These are phyloP conservation scores for Progne subis DNA, from an alignment of 2,113 vertebrate species.

Conservation along the genomic window DNA sequence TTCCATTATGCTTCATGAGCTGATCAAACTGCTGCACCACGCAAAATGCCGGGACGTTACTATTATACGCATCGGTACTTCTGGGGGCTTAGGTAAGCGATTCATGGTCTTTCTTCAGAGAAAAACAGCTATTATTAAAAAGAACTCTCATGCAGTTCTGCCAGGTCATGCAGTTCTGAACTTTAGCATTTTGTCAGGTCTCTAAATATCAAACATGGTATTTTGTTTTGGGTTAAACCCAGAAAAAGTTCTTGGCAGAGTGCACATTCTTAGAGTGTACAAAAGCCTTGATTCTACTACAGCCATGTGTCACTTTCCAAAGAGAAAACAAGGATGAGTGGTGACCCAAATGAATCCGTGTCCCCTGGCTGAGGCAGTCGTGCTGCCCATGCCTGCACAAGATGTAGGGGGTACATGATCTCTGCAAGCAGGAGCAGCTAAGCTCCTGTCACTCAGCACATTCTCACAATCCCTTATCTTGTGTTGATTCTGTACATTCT, in stretches of 20 bases:
- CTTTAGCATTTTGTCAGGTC: background rate
- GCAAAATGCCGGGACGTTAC: constrained; percentile 82
- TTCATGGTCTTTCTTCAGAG: background rate
- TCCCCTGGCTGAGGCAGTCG: background rate
- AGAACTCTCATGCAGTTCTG: background rate
- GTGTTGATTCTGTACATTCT: background rate
- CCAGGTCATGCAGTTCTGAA: background rate
- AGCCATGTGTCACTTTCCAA: background rate
- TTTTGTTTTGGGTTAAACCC: background rate
- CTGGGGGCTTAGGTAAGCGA: constrained; percentile 83
- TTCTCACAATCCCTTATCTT: background rate
- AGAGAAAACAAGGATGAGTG: background rate
- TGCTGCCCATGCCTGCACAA: background rate
- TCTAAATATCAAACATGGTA: background rate
- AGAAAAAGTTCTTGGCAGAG: background rate
- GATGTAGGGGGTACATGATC: background rate
- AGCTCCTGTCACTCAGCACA: background rate
- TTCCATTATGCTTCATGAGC: constrained; percentile 89
- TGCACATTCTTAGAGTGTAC: accelerated
- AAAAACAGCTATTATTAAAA: background rate
- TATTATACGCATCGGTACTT: constrained; percentile 85
- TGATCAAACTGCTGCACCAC: constrained; percentile 89
- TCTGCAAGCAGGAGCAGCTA: background rate
- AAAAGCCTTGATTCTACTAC: background rate
- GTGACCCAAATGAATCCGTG: background rate